Conservation (phyloP, 2,113 vertebrate species). For the Capricornis sumatraensis region DNA sequence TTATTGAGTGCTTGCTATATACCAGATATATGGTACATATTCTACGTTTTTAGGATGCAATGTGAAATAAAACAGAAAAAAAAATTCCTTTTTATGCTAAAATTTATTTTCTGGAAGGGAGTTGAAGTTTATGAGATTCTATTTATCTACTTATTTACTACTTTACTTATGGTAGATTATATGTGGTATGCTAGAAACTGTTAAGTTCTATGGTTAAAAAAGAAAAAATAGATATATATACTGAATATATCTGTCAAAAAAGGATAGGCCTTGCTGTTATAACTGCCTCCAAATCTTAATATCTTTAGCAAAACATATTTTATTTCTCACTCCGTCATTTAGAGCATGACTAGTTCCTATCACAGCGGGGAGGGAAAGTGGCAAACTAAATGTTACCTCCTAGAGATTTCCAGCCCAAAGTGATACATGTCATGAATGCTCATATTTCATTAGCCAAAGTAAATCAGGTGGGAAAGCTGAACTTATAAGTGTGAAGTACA, state of each 20-base stretch:
- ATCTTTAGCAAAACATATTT: slow-evolving; percentile 10
- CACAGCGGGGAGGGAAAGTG: not conserved
- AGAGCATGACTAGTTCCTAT: not conserved
- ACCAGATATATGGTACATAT: not conserved
- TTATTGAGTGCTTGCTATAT: not conserved
- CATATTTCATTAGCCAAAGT: not conserved
- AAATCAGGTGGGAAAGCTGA: not conserved
- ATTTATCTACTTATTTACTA: not conserved
- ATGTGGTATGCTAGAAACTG: not conserved
- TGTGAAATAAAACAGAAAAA: not conserved
- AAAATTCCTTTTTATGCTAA: not conserved
- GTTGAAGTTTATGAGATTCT: not conserved
- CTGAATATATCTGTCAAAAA: not conserved
- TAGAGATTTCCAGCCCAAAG: not conserved
- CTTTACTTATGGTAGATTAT: not conserved
- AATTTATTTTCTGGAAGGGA: not conserved
- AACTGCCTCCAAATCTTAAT: not conserved
- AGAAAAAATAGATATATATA: not conserved
- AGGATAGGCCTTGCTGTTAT: not conserved
- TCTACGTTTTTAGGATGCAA: not conserved
- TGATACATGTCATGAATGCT: not conserved
- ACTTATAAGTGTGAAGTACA: not conserved
- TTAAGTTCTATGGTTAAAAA: not conserved
- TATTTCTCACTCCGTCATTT: not conserved
- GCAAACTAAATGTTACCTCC: not conserved